Evolutionary conservation across 2,797 vertebrate species (phyloP).

Genomic region (Poecilia wingei): DNA sequence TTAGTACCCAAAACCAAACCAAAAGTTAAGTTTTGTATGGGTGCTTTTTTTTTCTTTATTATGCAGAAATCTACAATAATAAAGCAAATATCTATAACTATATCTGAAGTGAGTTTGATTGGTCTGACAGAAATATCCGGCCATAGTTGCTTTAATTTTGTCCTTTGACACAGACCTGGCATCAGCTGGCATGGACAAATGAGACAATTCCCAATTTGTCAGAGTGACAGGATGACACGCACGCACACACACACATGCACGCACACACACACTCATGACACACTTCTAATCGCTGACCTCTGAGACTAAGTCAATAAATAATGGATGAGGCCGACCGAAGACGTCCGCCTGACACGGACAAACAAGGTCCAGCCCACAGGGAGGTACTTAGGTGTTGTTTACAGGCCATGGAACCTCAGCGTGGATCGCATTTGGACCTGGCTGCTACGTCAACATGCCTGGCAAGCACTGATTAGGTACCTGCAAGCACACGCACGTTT

Average conservation of each 20-base stretch:
- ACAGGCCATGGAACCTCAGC: conserved; percentile 9
- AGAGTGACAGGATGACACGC: conserved; percentile 57
- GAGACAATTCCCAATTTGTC: conserved; percentile 46
- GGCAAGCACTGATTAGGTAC: conserved; percentile 58
- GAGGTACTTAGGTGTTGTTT: conserved; percentile 10
- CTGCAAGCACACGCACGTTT: conserved; percentile 43
- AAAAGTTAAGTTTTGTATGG: background rate
- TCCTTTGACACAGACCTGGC: conserved; percentile 17
- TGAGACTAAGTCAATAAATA: conserved; percentile 26
- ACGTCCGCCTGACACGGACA: conserved; percentile 16
- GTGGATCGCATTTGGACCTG: conserved; percentile 28
- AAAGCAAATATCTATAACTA: background rate
- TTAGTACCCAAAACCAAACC: background rate
- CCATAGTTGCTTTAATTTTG: background rate
- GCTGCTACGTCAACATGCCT: conserved; percentile 53
- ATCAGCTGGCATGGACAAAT: conserved; percentile 34
- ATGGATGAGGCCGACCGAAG: conserved; percentile 13
- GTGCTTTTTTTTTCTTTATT: background rate
- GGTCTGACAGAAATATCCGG: background rate
- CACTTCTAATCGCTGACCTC: conserved; percentile 53
- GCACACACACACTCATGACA: conserved; percentile 53
- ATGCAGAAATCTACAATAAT: background rate
- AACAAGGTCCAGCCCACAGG: conserved; percentile 23
- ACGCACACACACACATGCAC: conserved; percentile 42
- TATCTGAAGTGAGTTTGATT: background rate